Evolutionary conservation across 2,888 invertebrate species (phyloP).

Genomic region (Amitus sp.): DNA sequence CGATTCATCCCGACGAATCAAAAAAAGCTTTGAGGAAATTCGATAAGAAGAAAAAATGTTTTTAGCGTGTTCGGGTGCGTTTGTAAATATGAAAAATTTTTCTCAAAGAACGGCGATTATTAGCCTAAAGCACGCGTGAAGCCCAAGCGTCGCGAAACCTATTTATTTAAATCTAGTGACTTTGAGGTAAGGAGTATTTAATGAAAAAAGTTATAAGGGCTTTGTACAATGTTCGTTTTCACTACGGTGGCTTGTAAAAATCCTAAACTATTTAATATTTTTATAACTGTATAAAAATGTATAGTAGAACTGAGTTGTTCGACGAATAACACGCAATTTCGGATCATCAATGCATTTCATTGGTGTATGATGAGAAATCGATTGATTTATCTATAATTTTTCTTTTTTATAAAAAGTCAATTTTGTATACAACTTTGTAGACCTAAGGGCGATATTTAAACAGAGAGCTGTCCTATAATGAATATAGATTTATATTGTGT

Average conservation of each 20-base stretch:
- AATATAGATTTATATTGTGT: conserved; percentile 51
- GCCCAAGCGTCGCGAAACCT: conserved; percentile 54
- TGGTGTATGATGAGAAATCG: conserved; percentile 56
- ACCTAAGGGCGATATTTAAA: conserved; percentile 51
- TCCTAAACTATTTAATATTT: conserved; percentile 62
- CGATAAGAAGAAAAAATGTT: background rate
- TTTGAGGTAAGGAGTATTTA: conserved; percentile 53
- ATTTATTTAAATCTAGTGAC: conserved; percentile 64
- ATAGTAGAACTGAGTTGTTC: conserved; percentile 53
- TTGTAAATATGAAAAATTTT: background rate
- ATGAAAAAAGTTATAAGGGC: conserved; percentile 44
- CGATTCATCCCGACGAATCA: background rate
- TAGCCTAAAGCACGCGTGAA: conserved; percentile 45
- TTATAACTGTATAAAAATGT: conserved; percentile 62
- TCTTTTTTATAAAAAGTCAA: conserved; percentile 55
- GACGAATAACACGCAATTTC: conserved; percentile 41
- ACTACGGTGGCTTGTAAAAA: conserved; percentile 60
- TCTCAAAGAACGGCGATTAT: conserved; percentile 15
- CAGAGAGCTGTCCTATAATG: conserved; percentile 49
- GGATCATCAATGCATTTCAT: conserved; percentile 45
- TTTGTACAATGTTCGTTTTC: conserved; percentile 57
- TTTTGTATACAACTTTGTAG: conserved; percentile 54
- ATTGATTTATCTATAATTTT: conserved; percentile 28
- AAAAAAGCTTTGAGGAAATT: background rate
- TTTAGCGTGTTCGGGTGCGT: background rate